Evolutionary conservation across 2,888 invertebrate species (phyloP).

Genomic region (Zhuqinia jingwanae): DNA sequence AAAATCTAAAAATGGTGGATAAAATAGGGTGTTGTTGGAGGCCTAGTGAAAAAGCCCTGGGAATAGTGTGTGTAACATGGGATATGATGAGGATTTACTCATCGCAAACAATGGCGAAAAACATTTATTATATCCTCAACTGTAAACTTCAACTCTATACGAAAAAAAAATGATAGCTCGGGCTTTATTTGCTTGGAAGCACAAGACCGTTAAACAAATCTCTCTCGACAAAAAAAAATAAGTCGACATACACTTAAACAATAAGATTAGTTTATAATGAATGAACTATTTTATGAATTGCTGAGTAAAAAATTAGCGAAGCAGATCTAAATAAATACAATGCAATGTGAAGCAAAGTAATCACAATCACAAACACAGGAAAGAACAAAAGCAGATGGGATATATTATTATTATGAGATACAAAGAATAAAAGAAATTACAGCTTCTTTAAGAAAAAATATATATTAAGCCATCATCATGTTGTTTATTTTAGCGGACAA

Average conservation of each 20-base stretch:
- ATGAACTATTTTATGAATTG: constrained; percentile 40
- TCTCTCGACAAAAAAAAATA: neutral
- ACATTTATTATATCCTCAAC: neutral
- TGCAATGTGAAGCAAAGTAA: neutral
- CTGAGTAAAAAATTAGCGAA: constrained; percentile 50
- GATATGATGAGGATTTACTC: too few species aligned
- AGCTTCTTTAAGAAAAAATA: constrained; percentile 36
- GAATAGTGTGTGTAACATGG: too few species aligned
- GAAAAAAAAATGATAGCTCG: neutral
- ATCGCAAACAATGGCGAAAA: too few species aligned
- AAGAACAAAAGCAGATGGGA: constrained; percentile 49
- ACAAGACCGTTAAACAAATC: constrained; percentile 19
- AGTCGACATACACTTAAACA: constrained; percentile 19
- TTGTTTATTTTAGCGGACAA: constrained; percentile 63
- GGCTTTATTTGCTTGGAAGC: neutral
- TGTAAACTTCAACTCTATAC: neutral
- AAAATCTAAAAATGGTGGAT: neutral
- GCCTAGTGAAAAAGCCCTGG: neutral
- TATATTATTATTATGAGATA: too few species aligned
- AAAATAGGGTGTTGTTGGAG: neutral
- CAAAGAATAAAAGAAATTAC: constrained; percentile 19
- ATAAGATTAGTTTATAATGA: constrained; percentile 41
- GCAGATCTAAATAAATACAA: constrained; percentile 66
- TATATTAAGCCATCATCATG: constrained; percentile 70
- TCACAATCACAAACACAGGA: too few species aligned